Base-by-base conservation (phyloP, 2,113 vertebrate species). In the Clarias batrachus region DNA sequence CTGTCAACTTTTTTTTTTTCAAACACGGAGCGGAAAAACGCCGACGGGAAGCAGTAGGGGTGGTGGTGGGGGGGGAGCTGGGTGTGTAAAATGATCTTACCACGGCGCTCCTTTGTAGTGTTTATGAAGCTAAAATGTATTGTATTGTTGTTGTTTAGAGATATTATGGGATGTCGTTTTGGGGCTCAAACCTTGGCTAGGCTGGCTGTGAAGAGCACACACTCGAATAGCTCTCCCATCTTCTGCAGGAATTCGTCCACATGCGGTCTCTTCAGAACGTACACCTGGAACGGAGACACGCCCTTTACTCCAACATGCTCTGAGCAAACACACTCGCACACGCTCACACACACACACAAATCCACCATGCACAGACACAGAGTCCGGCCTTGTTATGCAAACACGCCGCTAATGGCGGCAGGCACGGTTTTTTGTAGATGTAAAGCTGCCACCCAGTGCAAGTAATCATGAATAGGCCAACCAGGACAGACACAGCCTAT, bases 401-500 rank as follows among this genome's bases (percentile, higher is more conserved):
- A 83, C 37, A 33, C 17, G 33, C 2, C 10, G n/a, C 1, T 30
- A 52, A 74, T 7, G 3, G 3, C 25, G 8, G 37, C 23, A 62
- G 41, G 13, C 7, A 30, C 6, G 4, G 25, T 79, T 77, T 33
- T 66, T 60, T 37, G 80, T 65, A 77, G 91, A 59, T 68, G 86
- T 85, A 88, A 77, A 80, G 94, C 91, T 91, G 92, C 93, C 92
- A 96, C 95, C 97, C 94, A 95, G 96, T 95, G 96, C 98, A 99
- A 99, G 98, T 98, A 99, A 98, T 97, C 97, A 90, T 96, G 97
- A 97, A 98, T 96, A 99, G 98, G 98, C 98, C 96, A 96, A 93
- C 91, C 91, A 93, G 93, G 93, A 96, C 89, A 94, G 92, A 95
- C 95, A 99, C 97, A 99, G 98, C 98, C 98, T 99, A 99, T 99